Conservation (phyloP, 35 echinoderm and acorn worm species). For the Amphiura filiformis region DNA sequence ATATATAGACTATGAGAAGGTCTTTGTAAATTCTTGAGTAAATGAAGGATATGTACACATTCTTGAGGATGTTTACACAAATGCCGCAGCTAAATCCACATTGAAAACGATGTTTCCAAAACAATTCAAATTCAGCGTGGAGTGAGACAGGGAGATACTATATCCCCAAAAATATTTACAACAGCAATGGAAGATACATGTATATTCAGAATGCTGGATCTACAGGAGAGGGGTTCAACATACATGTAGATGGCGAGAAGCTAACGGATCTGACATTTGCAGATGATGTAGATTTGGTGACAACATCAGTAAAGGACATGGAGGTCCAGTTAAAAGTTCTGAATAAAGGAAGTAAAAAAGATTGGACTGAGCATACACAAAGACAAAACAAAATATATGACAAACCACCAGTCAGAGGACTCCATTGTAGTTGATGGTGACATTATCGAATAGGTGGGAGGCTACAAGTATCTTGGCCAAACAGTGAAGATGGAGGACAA, state of each 20-base stretch:
- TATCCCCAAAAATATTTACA: conserved; percentile 22
- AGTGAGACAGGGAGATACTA: neutral
- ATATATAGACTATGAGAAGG: too few species aligned
- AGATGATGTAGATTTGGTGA: neutral
- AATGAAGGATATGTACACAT: neutral
- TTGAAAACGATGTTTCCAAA: neutral
- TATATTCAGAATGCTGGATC: neutral
- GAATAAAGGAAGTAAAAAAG: neutral
- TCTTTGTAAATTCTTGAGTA: too few species aligned
- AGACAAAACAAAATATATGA: conserved; percentile 6
- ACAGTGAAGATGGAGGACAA: conserved; percentile 16
- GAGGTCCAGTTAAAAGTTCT: neutral
- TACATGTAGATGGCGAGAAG: neutral
- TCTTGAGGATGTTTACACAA: neutral
- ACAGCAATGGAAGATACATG: neutral
- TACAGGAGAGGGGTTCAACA: too few species aligned
- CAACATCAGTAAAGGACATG: neutral
- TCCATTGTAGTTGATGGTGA: neutral
- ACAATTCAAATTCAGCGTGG: neutral
- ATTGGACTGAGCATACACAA: neutral
- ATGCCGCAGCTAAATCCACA: neutral
- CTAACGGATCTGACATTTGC: neutral
- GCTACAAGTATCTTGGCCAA: conserved; percentile 9
- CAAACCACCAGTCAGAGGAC: neutral
- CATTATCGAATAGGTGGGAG: neutral